Evolutionary conservation across 2,113 vertebrate genomes (phyloP), one percentile per base, ranked within the genome.

Genomic region (Peromyscus maniculatus): DNA sequence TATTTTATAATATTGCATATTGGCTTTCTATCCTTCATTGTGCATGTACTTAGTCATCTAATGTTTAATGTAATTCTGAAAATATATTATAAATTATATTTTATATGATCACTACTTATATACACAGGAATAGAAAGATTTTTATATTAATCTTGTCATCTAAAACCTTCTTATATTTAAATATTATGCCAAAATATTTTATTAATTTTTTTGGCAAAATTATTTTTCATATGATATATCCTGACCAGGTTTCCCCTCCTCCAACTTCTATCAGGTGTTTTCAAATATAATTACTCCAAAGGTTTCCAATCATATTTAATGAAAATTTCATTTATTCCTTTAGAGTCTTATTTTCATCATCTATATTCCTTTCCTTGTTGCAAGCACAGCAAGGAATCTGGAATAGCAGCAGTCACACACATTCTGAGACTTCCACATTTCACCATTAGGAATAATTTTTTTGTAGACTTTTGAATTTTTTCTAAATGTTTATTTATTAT

Each of bases 31-130:
- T 52, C 94, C 17, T 82, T 89, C 89, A n/a, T 77, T 93, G 87
- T 46, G 28, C 57, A 49, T 71, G 16, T 79, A 8, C 55, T 75
- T 79, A 72, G 49, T 91, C 33, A 89, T 57, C 84, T 86, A 86
- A 86, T 49, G 67, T 66, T 66, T 92, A 79, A 64, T 52, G 17
- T 57, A 55, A n/a, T 96, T n/a, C 11, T 55, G 72, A 66, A 95
- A 43, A 72, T 33, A 69, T 36, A 84, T 39, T n/a, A 75, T 19
- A 80, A 89, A 88, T 67, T 74, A 3, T 11, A 92, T 59, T 91
- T 92, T 87, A 36, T 31, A 64, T 93, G n/a, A 39, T 49, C 86
- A 2, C 43, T 92, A 24, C 36, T 92, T 46, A 4, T 52, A 9
- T 72, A 84, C 31, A 86, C 22, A 92, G 17, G 43, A 69, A 39